Percentiles rank a stretch among this genome's conserved stretches.
Conservation (phyloP, 2,113 vertebrate genomes). For the Hymenochirus boettgeri region DNA sequence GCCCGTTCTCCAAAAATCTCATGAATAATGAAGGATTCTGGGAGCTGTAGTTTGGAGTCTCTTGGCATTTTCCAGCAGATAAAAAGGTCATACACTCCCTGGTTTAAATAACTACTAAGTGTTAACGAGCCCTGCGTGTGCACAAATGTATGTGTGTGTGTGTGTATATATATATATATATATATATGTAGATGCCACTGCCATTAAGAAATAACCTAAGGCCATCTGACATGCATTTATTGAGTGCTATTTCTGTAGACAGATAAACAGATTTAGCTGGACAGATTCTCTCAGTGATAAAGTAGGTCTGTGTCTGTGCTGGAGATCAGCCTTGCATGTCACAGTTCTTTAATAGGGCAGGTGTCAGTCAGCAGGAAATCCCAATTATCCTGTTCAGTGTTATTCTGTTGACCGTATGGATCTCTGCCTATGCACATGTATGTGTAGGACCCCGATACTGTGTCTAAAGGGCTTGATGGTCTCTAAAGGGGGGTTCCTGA, state of each 20-base stretch:
- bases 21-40: no score
- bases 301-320: slow-evolving; percentile 45
- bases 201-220: neutral
- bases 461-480: slow-evolving; percentile 53
- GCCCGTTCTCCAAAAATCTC: no score
- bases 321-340: slow-evolving; percentile 54
- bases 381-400: slow-evolving; percentile 57
- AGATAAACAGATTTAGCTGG: slow-evolving; percentile 48
- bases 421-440: slow-evolving; percentile 49
- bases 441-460: slow-evolving; percentile 55
- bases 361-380: slow-evolving; percentile 65
- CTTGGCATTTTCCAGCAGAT: no score
- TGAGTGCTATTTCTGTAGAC: slow-evolving; percentile 51
- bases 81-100: no score
- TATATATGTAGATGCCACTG: neutral
- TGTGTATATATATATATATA: neutral
- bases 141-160: no score
- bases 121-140: no score
- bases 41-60: no score
- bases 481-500: slow-evolving; percentile 18
- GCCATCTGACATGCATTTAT: slow-evolving; percentile 43
- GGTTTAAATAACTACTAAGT: no score
- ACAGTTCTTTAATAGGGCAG: slow-evolving; percentile 61
- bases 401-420: slow-evolving; percentile 49
- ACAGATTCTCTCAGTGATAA: slow-evolving; percentile 53